These are phyloP conservation scores for Coremacera marginata DNA, from an alignment of 2,888 invertebrate genomes.

Conservation along the genomic window DNA sequence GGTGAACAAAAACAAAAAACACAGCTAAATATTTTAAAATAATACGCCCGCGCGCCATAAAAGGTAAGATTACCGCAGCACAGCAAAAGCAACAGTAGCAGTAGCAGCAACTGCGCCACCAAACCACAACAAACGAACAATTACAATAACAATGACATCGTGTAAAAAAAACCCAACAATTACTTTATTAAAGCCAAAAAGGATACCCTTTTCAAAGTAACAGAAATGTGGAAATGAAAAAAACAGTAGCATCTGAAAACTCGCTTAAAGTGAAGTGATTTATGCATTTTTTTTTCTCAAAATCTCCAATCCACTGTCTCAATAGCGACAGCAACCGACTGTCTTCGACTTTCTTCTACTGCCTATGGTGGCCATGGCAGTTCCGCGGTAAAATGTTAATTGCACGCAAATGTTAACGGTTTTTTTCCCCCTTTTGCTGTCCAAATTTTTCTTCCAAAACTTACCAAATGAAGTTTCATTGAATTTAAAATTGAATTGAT, in stretches of 20 bases:
- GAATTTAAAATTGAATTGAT: slow-evolving; percentile 33
- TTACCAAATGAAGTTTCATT: not conserved
- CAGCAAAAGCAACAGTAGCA: not conserved
- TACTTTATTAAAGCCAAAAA: slow-evolving; percentile 55
- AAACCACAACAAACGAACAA: slow-evolving; percentile 21
- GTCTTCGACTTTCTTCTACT: not conserved
- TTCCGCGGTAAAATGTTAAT: slow-evolving; percentile 54
- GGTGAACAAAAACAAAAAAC: slow-evolving; percentile 43
- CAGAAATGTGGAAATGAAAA: not conserved
- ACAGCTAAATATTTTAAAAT: slow-evolving; percentile 19
- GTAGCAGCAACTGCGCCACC: not conserved
- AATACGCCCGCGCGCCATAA: slow-evolving; percentile 33
- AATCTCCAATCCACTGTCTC: slow-evolving; percentile 11
- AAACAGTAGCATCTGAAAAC: not conserved
- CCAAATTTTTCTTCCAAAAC: not conserved
- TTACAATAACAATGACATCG: not conserved
- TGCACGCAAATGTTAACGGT: slow-evolving; percentile 46
- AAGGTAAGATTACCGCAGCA: slow-evolving; percentile 23
- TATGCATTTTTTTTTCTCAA: slow-evolving; percentile 51
- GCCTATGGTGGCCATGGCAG: slow-evolving; percentile 36
- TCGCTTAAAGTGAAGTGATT: slow-evolving; percentile 51
- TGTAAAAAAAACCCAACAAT: slow-evolving; percentile 52
- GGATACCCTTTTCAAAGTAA: slow-evolving; percentile 5
- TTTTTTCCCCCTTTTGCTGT: not conserved
- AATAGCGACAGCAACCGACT: slow-evolving; percentile 19